Conservation (phyloP, 2,797 vertebrate species). For the Leuciscus waleckii region DNA sequence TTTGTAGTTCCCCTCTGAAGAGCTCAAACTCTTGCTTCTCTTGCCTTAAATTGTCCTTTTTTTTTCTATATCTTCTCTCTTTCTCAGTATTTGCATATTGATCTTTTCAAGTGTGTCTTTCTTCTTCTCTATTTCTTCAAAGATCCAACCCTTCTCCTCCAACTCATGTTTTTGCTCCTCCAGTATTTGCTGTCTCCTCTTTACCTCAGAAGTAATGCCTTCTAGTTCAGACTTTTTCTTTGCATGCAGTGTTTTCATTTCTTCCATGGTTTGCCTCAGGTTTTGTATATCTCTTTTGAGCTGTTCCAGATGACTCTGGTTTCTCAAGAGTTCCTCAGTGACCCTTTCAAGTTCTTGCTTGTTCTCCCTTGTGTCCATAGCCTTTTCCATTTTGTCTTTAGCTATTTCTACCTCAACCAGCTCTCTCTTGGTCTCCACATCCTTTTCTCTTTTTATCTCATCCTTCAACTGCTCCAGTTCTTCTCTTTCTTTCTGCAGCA, state of each 20-base stretch:
- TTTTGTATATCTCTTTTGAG: constrained; percentile 5
- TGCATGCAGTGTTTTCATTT: constrained; percentile 7
- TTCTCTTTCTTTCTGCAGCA: constrained; percentile 21
- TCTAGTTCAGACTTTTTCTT: constrained; percentile 43
- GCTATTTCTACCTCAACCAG: not conserved
- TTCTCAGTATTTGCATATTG: constrained; percentile 58
- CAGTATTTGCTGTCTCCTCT: constrained; percentile 24
- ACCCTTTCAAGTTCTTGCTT: constrained; percentile 26
- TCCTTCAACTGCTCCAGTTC: constrained; percentile 23
- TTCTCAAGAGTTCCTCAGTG: constrained; percentile 27
- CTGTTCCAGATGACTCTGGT: constrained; percentile 22
- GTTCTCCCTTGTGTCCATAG: constrained; percentile 48
- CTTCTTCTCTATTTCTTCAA: constrained; percentile 31
- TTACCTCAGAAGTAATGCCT: constrained; percentile 30
- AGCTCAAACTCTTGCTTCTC: constrained; percentile 37
- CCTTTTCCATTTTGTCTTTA: constrained; percentile 52
- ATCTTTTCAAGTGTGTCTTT: constrained; percentile 40
- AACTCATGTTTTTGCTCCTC: constrained; percentile 38
- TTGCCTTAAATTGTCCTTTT: constrained; percentile 16
- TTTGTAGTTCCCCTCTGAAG: constrained; percentile 6
- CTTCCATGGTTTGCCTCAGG: constrained; percentile 22
- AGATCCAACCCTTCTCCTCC: constrained; percentile 12
- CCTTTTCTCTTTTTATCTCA: constrained; percentile 17
- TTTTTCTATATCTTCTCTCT: constrained; percentile 36
- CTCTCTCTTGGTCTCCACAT: constrained; percentile 7